Base-by-base conservation (phyloP, 2,797 vertebrate genomes). In the Mormyrus hasselquistii region DNA sequence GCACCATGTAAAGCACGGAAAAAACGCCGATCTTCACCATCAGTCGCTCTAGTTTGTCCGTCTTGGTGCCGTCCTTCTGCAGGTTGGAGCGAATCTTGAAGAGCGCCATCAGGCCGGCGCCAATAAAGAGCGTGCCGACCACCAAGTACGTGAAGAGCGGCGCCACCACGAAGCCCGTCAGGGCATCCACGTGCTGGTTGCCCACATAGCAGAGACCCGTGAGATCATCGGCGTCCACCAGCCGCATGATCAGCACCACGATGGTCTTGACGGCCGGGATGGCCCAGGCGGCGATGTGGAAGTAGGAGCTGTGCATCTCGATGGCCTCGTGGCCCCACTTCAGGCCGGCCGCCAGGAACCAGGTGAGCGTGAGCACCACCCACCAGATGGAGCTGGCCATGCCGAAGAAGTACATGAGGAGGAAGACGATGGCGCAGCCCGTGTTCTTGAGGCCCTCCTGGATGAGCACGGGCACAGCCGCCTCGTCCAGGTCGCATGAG, bases 311-410 rank as follows among this genome's bases (percentile, higher is more conserved):
- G 95, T 99, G 99, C 99, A 99, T 99, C 93, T 99, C 98, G 2
- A 99, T 99, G 14, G 98, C 98, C 93, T 99, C 98, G 0, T 99
- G 98, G 89, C 98, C 98, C 98, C 98, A 99, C 92, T 99, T 99
- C 87, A 99, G 95, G 41, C 98, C 98, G 0, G 98, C 98, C 0
- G 98, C 98, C 94, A 99, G 93, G 95, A 99, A 99, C 98, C 98
- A 99, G 0, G 98, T 99, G 90, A 99, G 94, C 19, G 98, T 99
- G 92, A 99, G 95, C 91, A 99, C 98, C 91, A 99, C 98, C 98
- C 98, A 99, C 98, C 98, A 99, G 93, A 99, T 98, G 91, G 98
- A 99, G 94, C 98, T 99, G 84, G 99, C 98, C 99, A 99, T 99
- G 93, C 99, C 98, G 38, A 99, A 99, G 95, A 99, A 99, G 93